Evolutionary conservation across 37 sponge, comb jelly and placozoan genomes (phyloP), one percentile per base, ranked within the genome.

Genomic region (Geodia barretti): DNA sequence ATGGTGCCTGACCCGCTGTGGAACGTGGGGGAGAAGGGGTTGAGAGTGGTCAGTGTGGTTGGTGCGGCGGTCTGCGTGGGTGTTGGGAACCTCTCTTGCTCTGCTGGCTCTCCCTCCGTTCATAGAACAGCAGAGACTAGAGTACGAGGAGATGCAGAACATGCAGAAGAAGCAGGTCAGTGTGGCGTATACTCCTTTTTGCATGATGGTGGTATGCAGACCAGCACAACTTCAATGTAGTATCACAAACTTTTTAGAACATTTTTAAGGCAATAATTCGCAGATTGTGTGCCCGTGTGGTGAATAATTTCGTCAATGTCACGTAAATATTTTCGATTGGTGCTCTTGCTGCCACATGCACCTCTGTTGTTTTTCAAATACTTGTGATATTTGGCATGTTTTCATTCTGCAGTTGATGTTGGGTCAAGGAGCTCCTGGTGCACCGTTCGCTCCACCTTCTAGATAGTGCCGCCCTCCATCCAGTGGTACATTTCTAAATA

Each of bases 111-210:
- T 93, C 20, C 90, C 93, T 21, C 82, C 87, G 25, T 75, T 88
- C 77, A 82, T 89, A 26, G 93, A 93, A 43, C 73, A 80, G 60
- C 93, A 93, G 83, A 76, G 93, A 73, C 34, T 82, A 29, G 93
- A 93, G 60, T 21, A 85, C 19, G 82, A 88, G 71, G 93, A 85
- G 39, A 82, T 86, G 78, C 83, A 89, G 72, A 82, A 82, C 34
- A 77, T 85, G 83, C 90, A 89, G 39, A 88, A 82, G 42, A 88
- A 89, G 66, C 93, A 93, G 90, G 90, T 90, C 17, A 37, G 68
- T 28, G 29, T 33, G n/a, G n/a, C n/a, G 14, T 41, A 20, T 38
- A 38, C 34, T 28, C 34, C 23, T 70, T 23, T 33, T 28, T 70
- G 70, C 34, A 32, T 70, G 32, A 19, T 58, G 60, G 19, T n/a